Percentiles rank a stretch among this genome's conserved stretches.
These are phyloP conservation scores for Cochlearius cochlearius DNA, from an alignment of 2,113 vertebrate genomes.

Conservation along the genomic window DNA sequence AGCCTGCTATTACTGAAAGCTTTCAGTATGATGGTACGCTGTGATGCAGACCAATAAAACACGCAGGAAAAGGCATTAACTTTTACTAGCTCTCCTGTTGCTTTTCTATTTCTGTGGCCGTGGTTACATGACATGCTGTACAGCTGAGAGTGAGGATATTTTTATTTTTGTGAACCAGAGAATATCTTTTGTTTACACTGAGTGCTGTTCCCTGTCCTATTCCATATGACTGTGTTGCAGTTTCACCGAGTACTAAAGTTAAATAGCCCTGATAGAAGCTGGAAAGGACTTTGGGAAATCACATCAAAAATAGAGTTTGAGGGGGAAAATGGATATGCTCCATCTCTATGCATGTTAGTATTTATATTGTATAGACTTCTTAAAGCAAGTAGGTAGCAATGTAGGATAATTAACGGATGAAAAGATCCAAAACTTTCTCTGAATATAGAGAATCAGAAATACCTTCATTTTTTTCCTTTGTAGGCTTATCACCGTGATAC, in stretches of 20 bases:
- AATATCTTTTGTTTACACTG: background rate
- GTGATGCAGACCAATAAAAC: background rate
- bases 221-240: background rate
- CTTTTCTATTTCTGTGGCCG: background rate
- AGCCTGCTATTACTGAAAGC: background rate
- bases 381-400: background rate
- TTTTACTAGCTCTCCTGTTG: slow-evolving; percentile 2
- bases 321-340: background rate
- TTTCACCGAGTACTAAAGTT: background rate
- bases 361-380: background rate
- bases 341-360: background rate
- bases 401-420: background rate
- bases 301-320: background rate
- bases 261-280: background rate
- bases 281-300: background rate
- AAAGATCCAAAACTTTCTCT: background rate
- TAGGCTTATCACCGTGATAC: background rate
- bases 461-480: background rate
- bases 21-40: background rate
- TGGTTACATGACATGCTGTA: background rate
- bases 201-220: background rate
- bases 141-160: background rate
- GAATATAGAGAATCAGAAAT: background rate
- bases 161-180: background rate
- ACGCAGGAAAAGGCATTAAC: slow-evolving; percentile 9